phyloP scores from a whole-genome alignment of 1,140 invertebrate genomes.

The Phthorimaea operculella region DNA sequence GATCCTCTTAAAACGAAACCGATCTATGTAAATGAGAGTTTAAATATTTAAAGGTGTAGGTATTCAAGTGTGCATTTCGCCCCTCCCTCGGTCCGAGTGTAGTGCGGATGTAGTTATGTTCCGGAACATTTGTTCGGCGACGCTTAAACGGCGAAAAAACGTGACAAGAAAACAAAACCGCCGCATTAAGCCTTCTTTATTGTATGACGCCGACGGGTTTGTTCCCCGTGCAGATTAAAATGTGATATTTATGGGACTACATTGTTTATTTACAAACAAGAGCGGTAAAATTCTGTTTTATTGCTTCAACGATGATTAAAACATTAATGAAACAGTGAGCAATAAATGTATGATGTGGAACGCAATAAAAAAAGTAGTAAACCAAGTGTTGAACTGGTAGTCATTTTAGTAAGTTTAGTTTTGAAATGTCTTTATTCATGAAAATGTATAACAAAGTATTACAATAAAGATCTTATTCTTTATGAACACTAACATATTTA shows the following conservation, averaged over 20 bases:
- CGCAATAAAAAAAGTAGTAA: too few species aligned
- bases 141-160: slow-evolving; percentile 55
- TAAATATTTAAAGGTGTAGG: background rate
- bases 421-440: too few species aligned
- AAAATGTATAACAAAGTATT: too few species aligned
- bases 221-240: slow-evolving; percentile 47
- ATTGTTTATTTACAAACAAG: slow-evolving; percentile 2
- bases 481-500: too few species aligned
- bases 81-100: background rate
- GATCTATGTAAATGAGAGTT: background rate
- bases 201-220: slow-evolving; percentile 33
- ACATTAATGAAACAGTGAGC: too few species aligned
- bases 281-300: too few species aligned
- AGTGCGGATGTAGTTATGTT: slow-evolving; percentile 44
- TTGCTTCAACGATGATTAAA: too few species aligned
- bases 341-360: too few species aligned
- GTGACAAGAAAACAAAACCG: slow-evolving; percentile 54
- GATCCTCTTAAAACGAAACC: too few species aligned
- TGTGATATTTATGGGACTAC: slow-evolving; percentile 28
- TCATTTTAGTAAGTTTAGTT: too few species aligned
- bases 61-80: background rate
- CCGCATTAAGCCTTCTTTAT: slow-evolving; percentile 54
- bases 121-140: slow-evolving; percentile 43
- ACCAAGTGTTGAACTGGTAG: too few species aligned
- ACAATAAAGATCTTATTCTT: too few species aligned